phyloP scores from a whole-genome alignment of 92 coral and sea anemone genomes.

The Micromussa lordhowensis region DNA sequence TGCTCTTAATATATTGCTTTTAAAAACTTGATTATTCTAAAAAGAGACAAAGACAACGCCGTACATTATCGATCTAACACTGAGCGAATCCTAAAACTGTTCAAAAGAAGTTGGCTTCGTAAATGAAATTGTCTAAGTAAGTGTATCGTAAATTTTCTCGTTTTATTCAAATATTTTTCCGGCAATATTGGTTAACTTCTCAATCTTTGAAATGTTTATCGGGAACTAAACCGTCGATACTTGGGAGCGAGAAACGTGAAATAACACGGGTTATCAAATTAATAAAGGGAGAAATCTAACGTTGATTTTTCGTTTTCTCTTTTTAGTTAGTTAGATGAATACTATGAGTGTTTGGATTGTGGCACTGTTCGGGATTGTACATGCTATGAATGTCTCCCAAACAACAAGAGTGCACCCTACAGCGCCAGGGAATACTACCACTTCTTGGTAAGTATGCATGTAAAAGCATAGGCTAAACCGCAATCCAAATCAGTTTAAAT shows the following conservation, averaged over 20 bases:
- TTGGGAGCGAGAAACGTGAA: background rate
- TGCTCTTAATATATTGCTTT: background rate
- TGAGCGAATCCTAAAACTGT: background rate
- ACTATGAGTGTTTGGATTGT: constrained; percentile 13
- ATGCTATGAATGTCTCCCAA: background rate
- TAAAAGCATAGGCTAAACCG: background rate
- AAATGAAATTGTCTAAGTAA: background rate
- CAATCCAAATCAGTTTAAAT: background rate
- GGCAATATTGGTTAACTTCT: background rate
- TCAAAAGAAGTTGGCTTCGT: background rate
- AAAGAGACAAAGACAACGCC: background rate
- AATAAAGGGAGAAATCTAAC: background rate
- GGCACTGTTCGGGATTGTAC: constrained; percentile 14
- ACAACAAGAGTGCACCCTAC: background rate
- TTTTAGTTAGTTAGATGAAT: constrained; percentile 12
- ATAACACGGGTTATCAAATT: background rate
- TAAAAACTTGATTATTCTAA: background rate
- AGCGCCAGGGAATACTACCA: background rate
- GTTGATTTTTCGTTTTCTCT: background rate
- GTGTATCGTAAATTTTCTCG: background rate
- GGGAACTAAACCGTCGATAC: background rate
- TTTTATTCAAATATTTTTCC: background rate
- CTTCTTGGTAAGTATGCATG: background rate
- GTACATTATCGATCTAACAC: background rate
- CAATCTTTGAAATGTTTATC: background rate